Evolutionary conservation across 2,797 vertebrate genomes (phyloP).

Genomic region (Typhlichthys eigenmanni): DNA sequence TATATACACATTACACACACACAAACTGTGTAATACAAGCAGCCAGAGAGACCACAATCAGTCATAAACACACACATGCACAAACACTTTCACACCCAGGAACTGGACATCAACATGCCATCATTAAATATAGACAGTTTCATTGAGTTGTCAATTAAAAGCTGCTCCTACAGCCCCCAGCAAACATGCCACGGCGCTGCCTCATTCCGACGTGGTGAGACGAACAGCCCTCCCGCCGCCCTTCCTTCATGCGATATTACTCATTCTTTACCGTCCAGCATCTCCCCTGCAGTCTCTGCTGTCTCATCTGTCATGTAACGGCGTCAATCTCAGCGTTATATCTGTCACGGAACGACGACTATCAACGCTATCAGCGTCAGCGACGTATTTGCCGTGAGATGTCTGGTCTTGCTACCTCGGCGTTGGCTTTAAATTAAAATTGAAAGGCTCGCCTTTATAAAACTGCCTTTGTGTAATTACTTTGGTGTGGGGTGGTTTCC

Average conservation of each 20-base stretch:
- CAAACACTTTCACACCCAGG: constrained; percentile 8
- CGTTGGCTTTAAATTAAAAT: no score
- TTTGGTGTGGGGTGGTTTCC: no score
- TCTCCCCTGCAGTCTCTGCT: neutral
- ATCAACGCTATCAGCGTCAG: no score
- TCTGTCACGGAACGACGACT: no score
- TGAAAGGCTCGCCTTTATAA: no score
- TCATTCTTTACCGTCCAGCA: neutral
- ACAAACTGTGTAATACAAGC: neutral
- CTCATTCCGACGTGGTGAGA: neutral
- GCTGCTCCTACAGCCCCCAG: constrained; percentile 16
- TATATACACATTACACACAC: neutral
- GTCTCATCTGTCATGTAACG: no score
- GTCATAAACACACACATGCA: neutral
- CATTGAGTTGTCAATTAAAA: constrained; percentile 28
- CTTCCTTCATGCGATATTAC: neutral
- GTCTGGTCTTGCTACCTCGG: no score
- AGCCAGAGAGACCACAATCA: neutral
- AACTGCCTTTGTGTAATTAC: no score
- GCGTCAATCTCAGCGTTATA: no score
- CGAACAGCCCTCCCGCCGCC: neutral
- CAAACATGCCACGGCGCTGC: constrained; percentile 6
- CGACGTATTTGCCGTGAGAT: no score
- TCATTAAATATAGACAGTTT: constrained; percentile 20
- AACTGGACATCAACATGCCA: constrained; percentile 36